A percentile compares a stretch with the other conserved stretches of the same genome.
Conservation (phyloP, 2,113 vertebrate species). For the Megaceryle maxima region DNA sequence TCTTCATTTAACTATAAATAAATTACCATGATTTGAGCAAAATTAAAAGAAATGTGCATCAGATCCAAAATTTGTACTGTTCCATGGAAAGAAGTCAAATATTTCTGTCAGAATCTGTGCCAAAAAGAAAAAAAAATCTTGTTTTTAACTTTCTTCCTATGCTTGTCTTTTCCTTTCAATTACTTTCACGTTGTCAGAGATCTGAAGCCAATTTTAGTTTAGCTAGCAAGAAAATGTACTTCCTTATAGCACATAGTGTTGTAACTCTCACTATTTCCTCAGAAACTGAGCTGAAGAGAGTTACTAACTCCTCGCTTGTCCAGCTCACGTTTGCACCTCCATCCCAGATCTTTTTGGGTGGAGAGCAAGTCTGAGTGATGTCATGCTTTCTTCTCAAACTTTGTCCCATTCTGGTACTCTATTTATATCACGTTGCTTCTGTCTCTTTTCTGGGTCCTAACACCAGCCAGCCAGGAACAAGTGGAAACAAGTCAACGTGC, state of each 20-base stretch:
- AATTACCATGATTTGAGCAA: neutral
- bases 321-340: slow-evolving; percentile 41
- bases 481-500: neutral
- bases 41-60: neutral
- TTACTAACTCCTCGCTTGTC: neutral
- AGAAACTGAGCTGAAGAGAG: neutral
- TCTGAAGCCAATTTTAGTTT: neutral
- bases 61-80: neutral
- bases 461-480: slow-evolving; percentile 42
- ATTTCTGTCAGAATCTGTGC: neutral
- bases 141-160: neutral
- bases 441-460: slow-evolving; percentile 72
- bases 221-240: neutral
- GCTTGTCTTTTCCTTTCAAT: neutral
- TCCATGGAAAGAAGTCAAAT: neutral
- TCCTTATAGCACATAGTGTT: neutral
- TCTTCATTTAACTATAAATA: neutral
- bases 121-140: neutral
- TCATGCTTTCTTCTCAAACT: slow-evolving; percentile 74
- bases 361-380: slow-evolving; percentile 80
- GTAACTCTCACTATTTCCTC: neutral
- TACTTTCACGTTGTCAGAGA: neutral
- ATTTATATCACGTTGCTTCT: slow-evolving; percentile 64
- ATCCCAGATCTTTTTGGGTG: slow-evolving; percentile 69
- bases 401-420: slow-evolving; percentile 61